These are phyloP conservation scores for Huso huso DNA, from an alignment of 2,797 vertebrate genomes.

Conservation along the genomic window DNA sequence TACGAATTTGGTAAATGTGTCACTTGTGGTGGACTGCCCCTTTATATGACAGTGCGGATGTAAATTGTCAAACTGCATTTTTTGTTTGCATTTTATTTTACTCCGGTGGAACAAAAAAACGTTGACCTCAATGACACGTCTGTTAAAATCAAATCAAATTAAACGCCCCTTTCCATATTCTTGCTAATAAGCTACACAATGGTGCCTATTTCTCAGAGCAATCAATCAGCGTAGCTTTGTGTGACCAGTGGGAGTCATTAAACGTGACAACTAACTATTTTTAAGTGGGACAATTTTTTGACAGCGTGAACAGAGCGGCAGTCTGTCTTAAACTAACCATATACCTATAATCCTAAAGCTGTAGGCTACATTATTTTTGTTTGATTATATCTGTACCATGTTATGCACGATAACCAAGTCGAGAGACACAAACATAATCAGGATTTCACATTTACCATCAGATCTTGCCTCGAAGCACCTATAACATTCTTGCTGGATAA, in stretches of 20 bases:
- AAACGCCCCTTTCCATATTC: no score
- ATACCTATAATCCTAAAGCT: no score
- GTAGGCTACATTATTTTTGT: no score
- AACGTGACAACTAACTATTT: conserved; percentile 29
- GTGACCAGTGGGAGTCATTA: conserved; percentile 37
- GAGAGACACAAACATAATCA: conserved; percentile 43
- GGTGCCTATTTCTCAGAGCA: no score
- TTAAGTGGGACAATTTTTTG: conserved; percentile 24
- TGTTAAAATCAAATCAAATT: no score
- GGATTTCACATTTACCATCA: conserved; percentile 43
- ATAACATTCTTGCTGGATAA: conserved; percentile 42
- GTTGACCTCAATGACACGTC: no score
- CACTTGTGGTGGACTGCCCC: not conserved
- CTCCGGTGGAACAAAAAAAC: not conserved
- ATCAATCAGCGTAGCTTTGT: conserved; percentile 9
- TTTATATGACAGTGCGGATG: not conserved
- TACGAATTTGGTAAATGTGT: conserved; percentile 32
- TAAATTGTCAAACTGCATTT: not conserved
- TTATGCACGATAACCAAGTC: conserved; percentile 31
- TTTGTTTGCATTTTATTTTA: not conserved
- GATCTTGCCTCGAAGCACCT: conserved; percentile 45
- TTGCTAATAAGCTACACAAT: no score
- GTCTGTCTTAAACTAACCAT: no score
- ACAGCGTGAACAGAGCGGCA: not conserved
- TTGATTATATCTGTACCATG: no score